Conservation (phyloP, 2,888 invertebrate species). For the Slavum lentiscoides region DNA sequence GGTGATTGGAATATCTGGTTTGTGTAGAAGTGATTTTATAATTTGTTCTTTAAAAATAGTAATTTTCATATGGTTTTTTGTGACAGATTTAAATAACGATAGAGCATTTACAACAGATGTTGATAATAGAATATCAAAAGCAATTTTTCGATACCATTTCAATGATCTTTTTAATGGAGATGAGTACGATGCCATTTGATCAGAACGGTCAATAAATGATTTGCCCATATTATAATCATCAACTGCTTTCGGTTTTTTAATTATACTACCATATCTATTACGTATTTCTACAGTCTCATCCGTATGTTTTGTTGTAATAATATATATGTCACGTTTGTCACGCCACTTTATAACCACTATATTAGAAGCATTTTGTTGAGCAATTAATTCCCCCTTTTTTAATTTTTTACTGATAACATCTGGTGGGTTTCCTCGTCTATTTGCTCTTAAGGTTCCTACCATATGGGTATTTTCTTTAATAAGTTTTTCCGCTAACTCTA, state of each 20-base stretch:
- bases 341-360: slow-evolving; percentile 2
- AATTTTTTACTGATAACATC: background rate
- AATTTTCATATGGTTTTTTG: too few relatives aligned
- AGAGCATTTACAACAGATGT: slow-evolving; percentile 2
- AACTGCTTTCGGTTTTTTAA: slow-evolving; percentile 5
- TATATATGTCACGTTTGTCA: slow-evolving; percentile 6
- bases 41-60: too few relatives aligned
- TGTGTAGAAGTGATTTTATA: too few relatives aligned
- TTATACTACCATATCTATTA: background rate
- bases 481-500: too few relatives aligned
- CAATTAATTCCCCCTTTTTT: slow-evolving; percentile 6
- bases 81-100: too few relatives aligned
- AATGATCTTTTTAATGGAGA: background rate
- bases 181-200: background rate
- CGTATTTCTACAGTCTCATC: background rate
- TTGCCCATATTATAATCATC: background rate
- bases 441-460: slow-evolving; percentile 4
- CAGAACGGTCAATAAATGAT: background rate
- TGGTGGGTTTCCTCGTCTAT: background rate
- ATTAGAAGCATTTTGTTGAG: slow-evolving; percentile 2
- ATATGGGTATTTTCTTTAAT: too few relatives aligned
- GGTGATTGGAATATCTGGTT: too few relatives aligned
- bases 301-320: slow-evolving; percentile 2
- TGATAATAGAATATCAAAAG: slow-evolving; percentile 1
- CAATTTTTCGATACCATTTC: slow-evolving; percentile 10